Base-by-base conservation (phyloP, 2,113 vertebrate species). In the Oncorhynchus clarkii region DNA sequence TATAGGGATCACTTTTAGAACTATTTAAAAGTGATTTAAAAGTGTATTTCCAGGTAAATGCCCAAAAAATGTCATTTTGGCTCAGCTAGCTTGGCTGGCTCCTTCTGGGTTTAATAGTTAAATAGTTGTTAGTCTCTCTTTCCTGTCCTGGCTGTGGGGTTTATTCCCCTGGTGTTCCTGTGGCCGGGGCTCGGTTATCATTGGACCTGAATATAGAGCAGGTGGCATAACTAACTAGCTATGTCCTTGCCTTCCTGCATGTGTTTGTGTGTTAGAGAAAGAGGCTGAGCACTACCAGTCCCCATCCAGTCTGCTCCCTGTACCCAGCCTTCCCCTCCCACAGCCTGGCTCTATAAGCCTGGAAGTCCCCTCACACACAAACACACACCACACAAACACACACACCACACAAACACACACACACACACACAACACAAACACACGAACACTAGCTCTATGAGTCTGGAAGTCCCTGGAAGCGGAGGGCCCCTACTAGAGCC, bases 121-220 rank as follows among this genome's bases (percentile, higher is more conserved):
- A 89, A 88, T 54, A 83, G 84, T 79, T 86, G 85, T 88, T 86
- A 80, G 80, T 82, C 73, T 82, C 78, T 86, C 71, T 86, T 86
- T 80, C 81, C 70, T 75, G 22, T 6, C 14, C 34, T 7, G 29
- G 60, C 16, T 76, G 27, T 20, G 26, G 4, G 18, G 18, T 9
- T 39, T 39, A 39, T 39, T 9, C 34, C 34, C 34, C 34, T 39
- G 34, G 34, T 39, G 34, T 26, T 45, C 22, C 62, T 74, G 34
- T 39, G 34, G 34, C 34, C 7, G 34, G 34, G 34, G 24, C 1
- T 26, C 24, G 24, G 34, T 39, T 39, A 9, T 9, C 34, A 9
- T 39, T 39, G 34, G 66, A 26, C 26, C 48, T 22, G 20, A 29
- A 39, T 68, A 24, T 69, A 7, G 48, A 9, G 18, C 65, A 73